Evolutionary conservation across 2,113 vertebrate genomes (phyloP), one percentile per base, ranked within the genome.

Genomic region (Cryptotis parvus): DNA sequence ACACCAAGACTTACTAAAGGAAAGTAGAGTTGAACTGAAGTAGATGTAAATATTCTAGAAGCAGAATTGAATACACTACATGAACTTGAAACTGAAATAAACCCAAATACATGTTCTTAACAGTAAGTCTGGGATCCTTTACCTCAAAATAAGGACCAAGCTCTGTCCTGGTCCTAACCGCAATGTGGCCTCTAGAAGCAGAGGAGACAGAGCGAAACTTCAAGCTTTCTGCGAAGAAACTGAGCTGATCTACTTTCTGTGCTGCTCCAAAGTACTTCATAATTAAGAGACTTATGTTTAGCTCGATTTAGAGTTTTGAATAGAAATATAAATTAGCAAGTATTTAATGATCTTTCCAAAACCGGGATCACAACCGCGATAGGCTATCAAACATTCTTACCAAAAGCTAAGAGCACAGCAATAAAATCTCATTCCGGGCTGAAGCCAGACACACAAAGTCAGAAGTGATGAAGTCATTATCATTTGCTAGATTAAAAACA

Each of bases 401-500:
- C 24, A 11, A 94, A 93, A 84, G 87, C 89, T 91, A 49, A 89
- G 94, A 90, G 52, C 65, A 74, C 35, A 83, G 81, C 87, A 85
- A 86, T 96, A 92, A 91, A 95, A 88, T 63, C 90, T 92, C 87
- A 82, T 92, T 87, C 78, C 26, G 3, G 43, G 84, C 78, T 61
- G 63, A 78, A 91, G 61, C 70, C 87, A 94, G 78, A 94, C 70
- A 92, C 68, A 84, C 76, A 22, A 55, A 95, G 91, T 95, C 91
- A 93, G 75, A 85, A 87, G 66, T 90, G 94, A 91, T 88, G 84
- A 94, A 93, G 84, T 94, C 90, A 85, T 95, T 92, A 92, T 93
- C 78, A 0, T 91, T 95, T 31, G 68, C 94, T 79, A 90, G 95
- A 96, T 96, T 95, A 96, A 95, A 95, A 94, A 95, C 89, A 95